Percentiles rank a stretch among this genome's conserved stretches.
Conservation (phyloP, 2,797 vertebrate genomes). For the Ambastaia sidthimunki region DNA sequence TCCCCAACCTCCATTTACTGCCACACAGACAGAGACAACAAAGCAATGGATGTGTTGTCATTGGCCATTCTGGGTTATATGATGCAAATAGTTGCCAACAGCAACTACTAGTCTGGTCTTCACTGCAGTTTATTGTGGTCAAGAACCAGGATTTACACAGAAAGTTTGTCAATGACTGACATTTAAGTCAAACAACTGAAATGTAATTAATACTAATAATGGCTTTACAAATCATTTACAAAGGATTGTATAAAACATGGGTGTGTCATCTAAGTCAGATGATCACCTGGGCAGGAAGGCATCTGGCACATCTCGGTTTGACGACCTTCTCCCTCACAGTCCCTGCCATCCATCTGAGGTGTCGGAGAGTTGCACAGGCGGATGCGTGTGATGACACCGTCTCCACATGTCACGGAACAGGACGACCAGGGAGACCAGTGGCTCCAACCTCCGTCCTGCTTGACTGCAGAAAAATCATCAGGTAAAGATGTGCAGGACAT, state of each 20-base stretch:
- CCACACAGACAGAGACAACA: neutral
- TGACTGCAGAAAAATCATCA: constrained; percentile 80
- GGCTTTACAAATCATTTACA: no score
- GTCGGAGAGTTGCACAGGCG: constrained; percentile 98
- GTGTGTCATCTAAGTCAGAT: neutral
- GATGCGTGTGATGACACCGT: constrained; percentile 93
- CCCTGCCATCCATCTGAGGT: constrained; percentile 93
- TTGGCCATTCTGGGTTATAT: neutral
- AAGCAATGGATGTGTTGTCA: neutral
- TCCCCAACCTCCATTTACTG: constrained; percentile 96
- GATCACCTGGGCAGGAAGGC: constrained; percentile 90
- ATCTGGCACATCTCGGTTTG: constrained; percentile 89
- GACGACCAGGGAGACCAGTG: constrained; percentile 99
- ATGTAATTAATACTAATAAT: no score
- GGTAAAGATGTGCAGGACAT: neutral
- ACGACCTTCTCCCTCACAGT: constrained; percentile 91
- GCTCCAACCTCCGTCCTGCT: constrained; percentile 97
- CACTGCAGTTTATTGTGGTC: no score
- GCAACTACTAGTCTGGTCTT: no score
- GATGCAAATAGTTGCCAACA: neutral
- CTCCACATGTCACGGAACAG: constrained; percentile 94
- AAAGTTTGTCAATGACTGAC: no score
- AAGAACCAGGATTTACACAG: no score
- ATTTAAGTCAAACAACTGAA: no score
- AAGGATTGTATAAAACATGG: no score